A percentile compares a stretch with the other conserved stretches of the same genome.
Conservation (phyloP, 2,113 vertebrate species). For the Nymphicus hollandicus region DNA sequence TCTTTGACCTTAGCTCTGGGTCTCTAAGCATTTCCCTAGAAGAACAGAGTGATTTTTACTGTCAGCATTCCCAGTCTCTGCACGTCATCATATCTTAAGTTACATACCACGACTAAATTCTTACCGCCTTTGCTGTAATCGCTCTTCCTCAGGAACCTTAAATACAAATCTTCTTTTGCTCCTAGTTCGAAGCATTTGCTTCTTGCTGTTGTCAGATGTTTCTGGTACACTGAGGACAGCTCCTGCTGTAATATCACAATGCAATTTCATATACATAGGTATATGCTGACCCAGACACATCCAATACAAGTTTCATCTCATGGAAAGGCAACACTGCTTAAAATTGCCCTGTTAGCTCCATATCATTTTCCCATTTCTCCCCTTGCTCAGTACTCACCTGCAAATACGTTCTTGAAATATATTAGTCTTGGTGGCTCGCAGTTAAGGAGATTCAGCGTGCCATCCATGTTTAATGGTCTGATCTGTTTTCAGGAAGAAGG, state of each 20-base stretch:
- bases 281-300: neutral
- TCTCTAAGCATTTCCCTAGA: conserved; percentile 94
- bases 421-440: conserved; percentile 89
- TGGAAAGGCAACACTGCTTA: neutral
- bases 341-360: neutral
- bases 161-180: conserved; percentile 97
- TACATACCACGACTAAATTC: neutral
- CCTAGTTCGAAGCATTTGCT: conserved; percentile 93
- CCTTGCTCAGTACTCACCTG: conserved; percentile 72
- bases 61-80: neutral
- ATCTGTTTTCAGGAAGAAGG: conserved; percentile 75
- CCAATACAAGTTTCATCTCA: neutral
- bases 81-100: neutral
- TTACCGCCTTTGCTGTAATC: conserved; percentile 89
- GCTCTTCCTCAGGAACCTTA: conserved; percentile 92
- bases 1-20: conserved; percentile 89
- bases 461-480: conserved; percentile 87
- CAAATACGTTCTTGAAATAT: conserved; percentile 88
- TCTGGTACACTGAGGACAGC: conserved; percentile 86
- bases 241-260: conserved; percentile 67
- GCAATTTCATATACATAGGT: neutral
- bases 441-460: conserved; percentile 88
- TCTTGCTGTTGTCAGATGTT: conserved; percentile 90
- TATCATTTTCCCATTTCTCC: neutral
- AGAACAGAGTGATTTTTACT: neutral